Conservation (phyloP, 2,113 vertebrate genomes). For the pig (Sus scrofa) region T2T-Sscrofa CM000815.6:89884501-89885000, state of each 20-base stretch:
- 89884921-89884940: background rate
- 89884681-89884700: background rate
- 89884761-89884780: background rate
- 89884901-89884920: constrained; percentile 32
- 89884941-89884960: constrained; percentile 18
- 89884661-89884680: background rate
- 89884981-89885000: background rate
- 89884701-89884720: background rate
- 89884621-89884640: too few relatives aligned
- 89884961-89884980: background rate
- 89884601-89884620: too few relatives aligned
- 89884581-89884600: too few relatives aligned
- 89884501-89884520: too few relatives aligned
- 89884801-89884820: background rate
- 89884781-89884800: background rate
- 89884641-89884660: background rate
- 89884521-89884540: too few relatives aligned
- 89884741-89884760: background rate
- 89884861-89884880: background rate
- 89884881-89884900: constrained; percentile 5
- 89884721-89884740: background rate
- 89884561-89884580: too few relatives aligned
- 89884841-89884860: background rate
- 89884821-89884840: background rate
- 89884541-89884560: too few relatives aligned